Evolutionary conservation across 2,797 vertebrate species (phyloP).

Genomic region (Todus mexicanus): DNA sequence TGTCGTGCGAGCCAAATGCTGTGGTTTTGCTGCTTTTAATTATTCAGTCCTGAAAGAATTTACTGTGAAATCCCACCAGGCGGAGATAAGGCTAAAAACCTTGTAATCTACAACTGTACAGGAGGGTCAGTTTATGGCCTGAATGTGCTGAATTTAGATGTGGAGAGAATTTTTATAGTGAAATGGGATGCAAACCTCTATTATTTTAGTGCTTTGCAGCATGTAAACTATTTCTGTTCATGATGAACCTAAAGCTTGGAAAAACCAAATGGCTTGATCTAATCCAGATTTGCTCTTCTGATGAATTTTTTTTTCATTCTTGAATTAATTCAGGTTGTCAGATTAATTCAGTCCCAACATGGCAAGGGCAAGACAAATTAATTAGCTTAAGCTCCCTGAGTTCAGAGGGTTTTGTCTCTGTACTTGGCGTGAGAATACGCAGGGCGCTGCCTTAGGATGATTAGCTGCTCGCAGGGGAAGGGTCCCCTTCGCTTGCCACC

Average conservation of each 20-base stretch:
- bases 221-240: neutral
- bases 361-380: conserved; percentile 2
- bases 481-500: neutral
- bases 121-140: conserved; percentile 47
- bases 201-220: conserved; percentile 14
- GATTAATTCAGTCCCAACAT: neutral
- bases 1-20: conserved; percentile 42
- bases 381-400: neutral
- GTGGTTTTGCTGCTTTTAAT: conserved; percentile 40
- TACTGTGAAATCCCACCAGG: conserved; percentile 44
- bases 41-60: conserved; percentile 49
- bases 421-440: neutral
- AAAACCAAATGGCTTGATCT: neutral
- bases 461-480: neutral
- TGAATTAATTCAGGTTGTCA: neutral
- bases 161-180: neutral
- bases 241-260: neutral
- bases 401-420: neutral
- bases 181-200: neutral
- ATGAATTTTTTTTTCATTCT: neutral
- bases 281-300: conserved; percentile 26
- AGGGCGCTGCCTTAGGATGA: neutral
- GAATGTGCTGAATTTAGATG: neutral
- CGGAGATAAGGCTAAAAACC: conserved; percentile 48
- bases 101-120: conserved; percentile 35